These are phyloP conservation scores for Peromyscus polionotus DNA, from an alignment of 2,113 vertebrate species.

Conservation along the genomic window DNA sequence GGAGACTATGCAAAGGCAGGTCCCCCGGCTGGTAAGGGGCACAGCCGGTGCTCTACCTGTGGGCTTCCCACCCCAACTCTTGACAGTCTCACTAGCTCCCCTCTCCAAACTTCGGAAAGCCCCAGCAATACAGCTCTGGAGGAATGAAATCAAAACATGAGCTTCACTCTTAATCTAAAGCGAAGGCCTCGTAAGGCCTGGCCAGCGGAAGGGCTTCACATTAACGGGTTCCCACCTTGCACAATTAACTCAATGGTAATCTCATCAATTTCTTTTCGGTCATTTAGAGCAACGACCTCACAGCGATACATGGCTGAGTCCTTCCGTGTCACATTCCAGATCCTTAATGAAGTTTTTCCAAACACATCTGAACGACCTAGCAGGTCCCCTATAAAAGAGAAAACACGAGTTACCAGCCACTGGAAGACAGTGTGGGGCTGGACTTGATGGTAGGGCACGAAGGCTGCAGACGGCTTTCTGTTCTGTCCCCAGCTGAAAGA, in stretches of 20 bases:
- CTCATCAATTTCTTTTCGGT: conserved; percentile 95
- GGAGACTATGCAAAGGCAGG: neutral
- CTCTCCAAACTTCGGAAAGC: neutral
- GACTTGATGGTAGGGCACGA: neutral
- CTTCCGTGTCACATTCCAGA: conserved; percentile 93
- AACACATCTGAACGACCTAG: conserved; percentile 92
- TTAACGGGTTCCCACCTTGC: conserved; percentile 88
- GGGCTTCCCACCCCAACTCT: neutral
- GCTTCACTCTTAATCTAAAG: neutral
- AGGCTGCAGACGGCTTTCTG: neutral
- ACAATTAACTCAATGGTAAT: conserved; percentile 96
- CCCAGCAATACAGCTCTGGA: neutral
- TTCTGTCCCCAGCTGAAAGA: neutral
- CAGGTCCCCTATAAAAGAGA: conserved; percentile 90
- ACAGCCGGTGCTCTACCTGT: neutral
- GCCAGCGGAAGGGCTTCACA: neutral
- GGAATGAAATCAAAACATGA: neutral
- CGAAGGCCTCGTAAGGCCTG: neutral
- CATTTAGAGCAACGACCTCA: conserved; percentile 94
- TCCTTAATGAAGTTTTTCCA: conserved; percentile 94
- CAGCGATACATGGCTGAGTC: conserved; percentile 97
- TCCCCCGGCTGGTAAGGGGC: neutral
- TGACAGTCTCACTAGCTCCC: neutral
- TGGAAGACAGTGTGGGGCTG: neutral
- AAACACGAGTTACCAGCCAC: neutral